Conservation (phyloP, 2,113 vertebrate species). For the Lophura nycthemera region DNA sequence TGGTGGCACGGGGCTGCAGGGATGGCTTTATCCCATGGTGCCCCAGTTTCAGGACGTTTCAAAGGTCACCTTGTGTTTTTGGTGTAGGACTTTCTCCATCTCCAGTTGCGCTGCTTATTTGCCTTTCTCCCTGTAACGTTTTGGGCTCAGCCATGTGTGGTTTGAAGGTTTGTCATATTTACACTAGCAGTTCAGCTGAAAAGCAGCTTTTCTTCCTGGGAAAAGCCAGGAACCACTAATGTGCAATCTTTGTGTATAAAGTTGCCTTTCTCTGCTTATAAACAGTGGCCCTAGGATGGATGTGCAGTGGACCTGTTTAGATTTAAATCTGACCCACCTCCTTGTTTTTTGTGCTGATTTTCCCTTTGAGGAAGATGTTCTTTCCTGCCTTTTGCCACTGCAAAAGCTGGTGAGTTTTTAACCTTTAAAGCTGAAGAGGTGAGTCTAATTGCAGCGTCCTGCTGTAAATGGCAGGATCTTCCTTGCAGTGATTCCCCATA, state of each 20-base stretch:
- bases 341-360: not conserved
- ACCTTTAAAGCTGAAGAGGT: not conserved
- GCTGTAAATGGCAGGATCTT: not conserved
- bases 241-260: constrained; percentile 59
- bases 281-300: constrained; percentile 57
- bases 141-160: not conserved
- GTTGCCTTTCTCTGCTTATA: constrained; percentile 64
- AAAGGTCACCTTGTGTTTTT: not conserved
- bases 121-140: not conserved
- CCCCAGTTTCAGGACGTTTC: not conserved
- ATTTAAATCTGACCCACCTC: constrained; percentile 53
- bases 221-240: constrained; percentile 27
- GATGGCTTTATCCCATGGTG: not conserved
- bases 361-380: not conserved
- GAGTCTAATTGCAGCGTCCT: not conserved
- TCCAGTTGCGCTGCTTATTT: constrained; percentile 34
- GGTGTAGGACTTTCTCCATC: not conserved
- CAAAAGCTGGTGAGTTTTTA: not conserved
- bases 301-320: constrained; percentile 60
- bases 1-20: not conserved
- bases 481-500: not conserved
- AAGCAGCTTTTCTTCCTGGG: constrained; percentile 54
- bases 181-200: constrained; percentile 47
- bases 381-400: not conserved
- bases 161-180: constrained; percentile 43